phyloP scores from a whole-genome alignment of 2,797 vertebrate species.

The Phalloptychus januarius region DNA sequence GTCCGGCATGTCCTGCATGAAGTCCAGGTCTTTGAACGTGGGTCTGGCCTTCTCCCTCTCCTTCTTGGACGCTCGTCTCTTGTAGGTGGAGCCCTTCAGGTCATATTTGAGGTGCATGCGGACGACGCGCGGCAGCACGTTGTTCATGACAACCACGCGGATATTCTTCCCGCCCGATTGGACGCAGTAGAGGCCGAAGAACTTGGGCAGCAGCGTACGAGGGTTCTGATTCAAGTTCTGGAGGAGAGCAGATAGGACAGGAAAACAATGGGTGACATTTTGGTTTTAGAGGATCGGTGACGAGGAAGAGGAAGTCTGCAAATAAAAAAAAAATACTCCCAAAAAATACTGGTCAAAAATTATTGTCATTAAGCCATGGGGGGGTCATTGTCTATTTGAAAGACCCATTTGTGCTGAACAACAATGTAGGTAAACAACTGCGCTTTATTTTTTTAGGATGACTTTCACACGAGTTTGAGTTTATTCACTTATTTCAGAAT shows the following conservation, averaged over 20 bases:
- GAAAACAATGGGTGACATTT: neutral
- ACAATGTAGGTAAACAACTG: too few relatives aligned
- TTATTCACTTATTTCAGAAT: neutral
- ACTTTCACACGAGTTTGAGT: neutral
- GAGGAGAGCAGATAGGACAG: neutral
- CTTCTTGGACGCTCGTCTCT: slow-evolving; percentile 94
- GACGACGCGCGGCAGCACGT: slow-evolving; percentile 92
- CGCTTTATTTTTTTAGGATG: neutral
- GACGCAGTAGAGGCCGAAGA: slow-evolving; percentile 97
- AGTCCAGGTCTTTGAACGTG: slow-evolving; percentile 97
- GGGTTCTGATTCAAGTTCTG: slow-evolving; percentile 99
- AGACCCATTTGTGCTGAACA: neutral
- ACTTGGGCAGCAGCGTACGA: slow-evolving; percentile 95
- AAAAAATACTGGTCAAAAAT: neutral
- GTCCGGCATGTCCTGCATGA: slow-evolving; percentile 93
- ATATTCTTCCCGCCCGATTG: slow-evolving; percentile 98
- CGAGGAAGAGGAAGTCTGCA: neutral
- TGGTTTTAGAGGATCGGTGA: neutral
- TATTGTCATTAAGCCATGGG: neutral
- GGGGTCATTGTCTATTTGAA: neutral
- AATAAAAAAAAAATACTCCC: neutral
- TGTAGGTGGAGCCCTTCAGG: slow-evolving; percentile 97
- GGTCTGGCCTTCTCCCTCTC: slow-evolving; percentile 93
- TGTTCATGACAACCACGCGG: slow-evolving; percentile 98
- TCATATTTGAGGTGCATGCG: slow-evolving; percentile 98